Percentiles rank a stretch among this genome's conserved stretches.
phyloP scores from a whole-genome alignment of 2,888 invertebrate species.

The Chorisops tibialis region DNA sequence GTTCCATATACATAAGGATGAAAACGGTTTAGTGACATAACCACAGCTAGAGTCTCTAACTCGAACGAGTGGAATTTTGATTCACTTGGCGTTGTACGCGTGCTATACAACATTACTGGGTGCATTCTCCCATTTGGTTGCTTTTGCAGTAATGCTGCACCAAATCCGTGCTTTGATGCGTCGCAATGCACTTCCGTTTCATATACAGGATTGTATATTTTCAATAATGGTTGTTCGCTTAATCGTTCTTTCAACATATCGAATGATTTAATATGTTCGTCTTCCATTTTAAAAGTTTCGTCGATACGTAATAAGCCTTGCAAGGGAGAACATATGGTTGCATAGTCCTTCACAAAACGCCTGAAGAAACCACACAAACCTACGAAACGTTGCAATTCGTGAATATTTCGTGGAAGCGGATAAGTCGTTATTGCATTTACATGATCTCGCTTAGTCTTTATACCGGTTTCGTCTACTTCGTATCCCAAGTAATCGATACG shows the following conservation, averaged over 20 bases:
- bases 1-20: conserved; percentile 6
- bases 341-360: conserved; percentile 32
- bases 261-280: no score
- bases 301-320: no score
- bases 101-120: neutral
- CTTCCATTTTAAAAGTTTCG: no score
- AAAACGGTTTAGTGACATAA: neutral
- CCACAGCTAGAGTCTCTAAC: neutral
- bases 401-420: neutral
- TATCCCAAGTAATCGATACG: neutral
- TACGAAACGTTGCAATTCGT: neutral
- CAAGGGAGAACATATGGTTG: no score
- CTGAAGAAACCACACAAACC: conserved; percentile 23
- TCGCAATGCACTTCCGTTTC: no score
- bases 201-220: no score
- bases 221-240: no score
- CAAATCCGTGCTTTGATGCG: conserved; percentile 37
- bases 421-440: neutral
- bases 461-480: neutral
- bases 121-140: neutral
- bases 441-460: neutral
- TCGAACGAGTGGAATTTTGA: neutral
- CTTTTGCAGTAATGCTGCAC: conserved; percentile 29
- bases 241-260: no score
- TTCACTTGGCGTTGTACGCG: neutral